Base-by-base conservation (phyloP, 2,113 vertebrate species). In the Bufo gargarizans region DNA sequence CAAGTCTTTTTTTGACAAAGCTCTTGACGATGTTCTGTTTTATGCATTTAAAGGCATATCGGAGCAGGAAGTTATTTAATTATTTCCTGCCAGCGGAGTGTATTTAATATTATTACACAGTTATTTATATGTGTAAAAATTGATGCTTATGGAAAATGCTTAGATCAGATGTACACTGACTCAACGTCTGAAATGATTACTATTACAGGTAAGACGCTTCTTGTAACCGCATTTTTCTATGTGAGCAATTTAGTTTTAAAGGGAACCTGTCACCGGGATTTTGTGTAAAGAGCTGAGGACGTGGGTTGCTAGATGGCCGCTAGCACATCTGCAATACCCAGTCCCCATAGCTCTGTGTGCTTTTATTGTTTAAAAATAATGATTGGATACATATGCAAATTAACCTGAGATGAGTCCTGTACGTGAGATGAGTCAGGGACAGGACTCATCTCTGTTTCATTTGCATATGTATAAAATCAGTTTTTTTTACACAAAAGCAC, bases 21-120 rank as follows among this genome's bases (percentile, higher is more conserved):
- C 33, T 33, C 33, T 33, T 87, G 86, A 69, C 63, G 19, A 56
- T 55, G 22, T 63, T 80, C 74, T 55, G 85, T 78, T 87, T 86
- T 63, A 33, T 86, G 59, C 4, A 55, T 86, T 86, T 87, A 87
- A 87, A 87, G 86, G 77, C 50, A 87, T 65, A 80, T 80, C 58
- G 14, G 16, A 71, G 45, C 17, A 47, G 55, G 47, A 58, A 59
- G 17, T 47, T 76, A 55, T 17, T 76, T 85, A 16, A 72, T 45
- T 59, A 76, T 85, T 85, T 59, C 13, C 49, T 69, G 82, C 11
- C 33, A 19, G 20, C 50, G 22, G 10, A n/a, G 20, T 78, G 43
- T 78, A 56, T 56, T 58, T 58, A 79, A 8, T 17, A 61, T 61
- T 61, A 17, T 61, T 58, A 16, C 58, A 61, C 22, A 81, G 16